Evolutionary conservation across 1,140 invertebrate genomes (phyloP), one percentile per base, ranked within the genome.

Genomic region (Dendrolimus punctatus): DNA sequence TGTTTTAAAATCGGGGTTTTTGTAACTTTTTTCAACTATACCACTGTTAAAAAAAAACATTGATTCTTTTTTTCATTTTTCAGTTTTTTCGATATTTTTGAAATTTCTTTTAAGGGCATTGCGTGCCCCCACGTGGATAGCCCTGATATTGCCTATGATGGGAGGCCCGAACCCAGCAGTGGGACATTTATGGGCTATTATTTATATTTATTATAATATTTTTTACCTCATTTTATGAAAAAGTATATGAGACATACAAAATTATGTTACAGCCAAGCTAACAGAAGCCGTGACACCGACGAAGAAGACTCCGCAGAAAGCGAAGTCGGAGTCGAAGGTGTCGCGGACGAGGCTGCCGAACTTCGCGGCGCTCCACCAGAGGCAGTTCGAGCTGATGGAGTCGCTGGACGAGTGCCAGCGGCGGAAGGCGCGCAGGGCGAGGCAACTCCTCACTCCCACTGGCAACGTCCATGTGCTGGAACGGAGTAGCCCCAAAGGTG

Each of bases 301-400:
- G 4, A 76, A 79, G 58, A 71, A 65, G 42, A 70, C 60, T 2
- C 70, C 66, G 1, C 49, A 53, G 0, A 74, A 67, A 46, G 8
- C 59, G 10, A 66, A 64, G 43, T 47, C 56, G 0, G 62, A 60
- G 0, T 40, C 46, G 10, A 73, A 69, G 39, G 9, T 55, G 5
- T 42, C 54, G 0, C 79, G 73, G 68, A 87, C 72, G 42, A 91
- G 89, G 66, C 73, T 89, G 57, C 92, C 92, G 7, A 90, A 92
- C 76, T 93, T 93, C 60, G 85, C 88, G 5, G 87, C 88, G 5
- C 88, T 93, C 42, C 92, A 93, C 63, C 81, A 91, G 60, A 89
- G 88, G 63, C 87, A 89, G 46, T 92, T 92, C 60, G 82, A 81
- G 5, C 88, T 89, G 65, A 91, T 92, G 89, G 91, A 92, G 72